Base-by-base conservation (phyloP, 37 sponge, comb jelly and placozoan species). In the Agelas oroides region DNA sequence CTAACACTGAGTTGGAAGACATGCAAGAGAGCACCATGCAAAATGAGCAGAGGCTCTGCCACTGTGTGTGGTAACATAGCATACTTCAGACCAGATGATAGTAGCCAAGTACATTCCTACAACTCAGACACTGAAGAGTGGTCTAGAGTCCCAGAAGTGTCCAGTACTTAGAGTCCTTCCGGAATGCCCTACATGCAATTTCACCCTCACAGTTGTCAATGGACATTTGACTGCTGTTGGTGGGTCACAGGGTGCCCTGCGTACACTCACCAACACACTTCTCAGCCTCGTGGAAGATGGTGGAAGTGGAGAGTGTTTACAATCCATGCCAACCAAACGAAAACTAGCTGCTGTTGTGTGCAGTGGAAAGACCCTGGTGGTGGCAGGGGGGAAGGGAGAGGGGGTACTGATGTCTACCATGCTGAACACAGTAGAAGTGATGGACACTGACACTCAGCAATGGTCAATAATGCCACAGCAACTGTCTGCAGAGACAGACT, bases 321-420 rank as follows among this genome's bases (percentile, higher is more conserved):
- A 68, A 65, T 56, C 55, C 30, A 79, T 79, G 80, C 23, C 31
- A 13, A 24, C 25, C 20, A 31, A 67, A 21, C 80, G 80, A 34
- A 54, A 36, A 13, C 53, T 53, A 20, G 32, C 54, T 15, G 20
- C 33, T 8, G 65, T 57, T 11, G 69, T 67, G 20, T 35, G 25
- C 55, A 63, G 41, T 13, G 16, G 1, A 25, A 38, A 53, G 32
- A 5, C 32, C 31, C 80, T 79, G 13, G 27, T 79, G 0, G 69
- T 79, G 11, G 80, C 80, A 27, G 80, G 80, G 20, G 80, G 80
- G 30, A n/a, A 53, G 55, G 15, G 14, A 11, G 25, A 40, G 5
- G 65, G 63, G 2, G 14, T 18, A 14, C 33, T 33, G n/a, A n/a
- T n/a, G n/a, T n/a, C n/a, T n/a, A n/a, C n/a, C 33, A 53, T 28